Conservation (phyloP, 2,113 vertebrate genomes). For the Prunella himalayana region DNA sequence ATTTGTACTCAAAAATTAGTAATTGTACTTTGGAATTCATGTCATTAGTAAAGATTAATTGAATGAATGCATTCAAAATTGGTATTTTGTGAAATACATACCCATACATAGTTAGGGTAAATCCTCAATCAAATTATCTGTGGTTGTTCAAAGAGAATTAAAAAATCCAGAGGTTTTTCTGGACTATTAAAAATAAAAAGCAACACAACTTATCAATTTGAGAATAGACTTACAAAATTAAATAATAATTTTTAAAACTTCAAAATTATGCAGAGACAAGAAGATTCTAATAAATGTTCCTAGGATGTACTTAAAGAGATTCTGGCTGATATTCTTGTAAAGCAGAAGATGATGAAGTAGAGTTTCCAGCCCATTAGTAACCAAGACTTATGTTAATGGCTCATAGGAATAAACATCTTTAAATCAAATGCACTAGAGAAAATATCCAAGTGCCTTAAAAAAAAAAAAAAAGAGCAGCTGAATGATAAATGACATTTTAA, state of each 20-base stretch:
- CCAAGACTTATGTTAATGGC: not conserved
- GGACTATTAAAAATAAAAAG: not conserved
- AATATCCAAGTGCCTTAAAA: not conserved
- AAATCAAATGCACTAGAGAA: slow-evolving; percentile 1
- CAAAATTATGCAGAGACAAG: not conserved
- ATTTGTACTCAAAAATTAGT: not conserved
- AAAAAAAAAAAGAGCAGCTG: not conserved
- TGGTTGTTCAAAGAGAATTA: not conserved
- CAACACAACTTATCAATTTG: rapidly evolving
- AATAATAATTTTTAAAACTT: not conserved
- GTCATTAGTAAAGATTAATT: not conserved
- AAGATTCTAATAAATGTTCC: not conserved
- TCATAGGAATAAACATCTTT: not conserved
- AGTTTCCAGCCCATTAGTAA: slow-evolving; percentile 7
- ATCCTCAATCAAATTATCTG: not conserved
- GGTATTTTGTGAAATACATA: not conserved
- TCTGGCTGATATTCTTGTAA: not conserved
- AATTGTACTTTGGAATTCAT: not conserved
- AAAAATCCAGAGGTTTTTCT: not conserved
- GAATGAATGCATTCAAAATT: not conserved
- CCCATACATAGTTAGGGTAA: not conserved
- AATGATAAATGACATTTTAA: slow-evolving; percentile 14
- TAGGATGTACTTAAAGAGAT: not conserved
- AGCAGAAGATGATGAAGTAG: not conserved
- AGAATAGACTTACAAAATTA: not conserved